Evolutionary conservation across 2,113 vertebrate species (phyloP), one percentile per base, ranked within the genome.

Genomic region (Caranx ignobilis): DNA sequence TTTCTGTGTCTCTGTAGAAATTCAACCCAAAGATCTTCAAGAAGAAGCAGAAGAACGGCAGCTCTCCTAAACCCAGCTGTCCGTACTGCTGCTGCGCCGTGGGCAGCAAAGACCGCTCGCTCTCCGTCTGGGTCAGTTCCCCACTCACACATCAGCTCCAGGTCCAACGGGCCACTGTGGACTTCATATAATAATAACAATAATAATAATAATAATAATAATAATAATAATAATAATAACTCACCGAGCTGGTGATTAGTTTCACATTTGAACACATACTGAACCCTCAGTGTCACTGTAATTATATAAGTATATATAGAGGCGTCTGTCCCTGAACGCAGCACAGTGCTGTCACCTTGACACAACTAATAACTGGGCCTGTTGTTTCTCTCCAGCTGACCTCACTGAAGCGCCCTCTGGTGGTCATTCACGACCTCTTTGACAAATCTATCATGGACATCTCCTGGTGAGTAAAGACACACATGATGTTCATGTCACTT

Each of bases 361-460:
- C 31, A 0, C 9, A 1, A n/a, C 3, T 34, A n/a, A 60, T 3
- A 11, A 26, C 26, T 26, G 26, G 26, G 37, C 9, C 0, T n/a
- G 1, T 56, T 34, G 5, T 68, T 19, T 76, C 65, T 18, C 66
- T 55, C 26, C 88, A 99, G 98, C 96, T 99, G 57, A 99, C 98
- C 0, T 99, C 97, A 71, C 93, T 99, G 89, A 99, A 99, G 86
- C 96, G 98, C 71, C 98, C 98, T 39, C 94, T 99, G 83, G 98
- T 99, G 91, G 98, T 99, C 87, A 99, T 99, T 80, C 98, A 99
- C 32, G 98, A 99, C 68, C 94, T 99, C 65, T 99, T 99, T 61
- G 98, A 99, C 90, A 99, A 99, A 85, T 99, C 98, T 1, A 99
- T 99, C 56, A 99, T 99, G 98, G 98, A 99, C 86, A 99, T 99